Percentiles rank a stretch among this genome's conserved stretches.
phyloP scores from a whole-genome alignment of 2,113 vertebrate species.

The Melierax canorus region DNA sequence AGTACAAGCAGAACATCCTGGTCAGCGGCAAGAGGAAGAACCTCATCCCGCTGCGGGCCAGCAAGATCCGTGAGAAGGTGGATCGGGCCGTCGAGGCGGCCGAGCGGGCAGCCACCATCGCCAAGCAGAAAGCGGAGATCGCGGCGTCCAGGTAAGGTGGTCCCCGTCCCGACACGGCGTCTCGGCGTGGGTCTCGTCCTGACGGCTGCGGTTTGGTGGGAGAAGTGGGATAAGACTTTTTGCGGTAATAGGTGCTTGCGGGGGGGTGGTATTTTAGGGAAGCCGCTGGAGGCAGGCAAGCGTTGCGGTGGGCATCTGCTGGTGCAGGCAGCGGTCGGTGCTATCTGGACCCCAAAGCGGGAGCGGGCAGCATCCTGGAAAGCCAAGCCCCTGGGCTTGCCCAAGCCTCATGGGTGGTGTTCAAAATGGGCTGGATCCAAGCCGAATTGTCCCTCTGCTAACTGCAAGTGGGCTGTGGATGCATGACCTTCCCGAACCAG shows the following conservation, averaged over 20 bases:
- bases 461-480: not conserved
- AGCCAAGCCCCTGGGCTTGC: rapidly evolving
- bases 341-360: rapidly evolving
- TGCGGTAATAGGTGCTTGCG: rapidly evolving
- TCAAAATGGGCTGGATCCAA: not conserved
- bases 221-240: not conserved
- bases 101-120: conserved; percentile 88
- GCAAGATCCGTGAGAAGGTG: conserved; percentile 97
- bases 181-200: rapidly evolving
- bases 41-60: conserved; percentile 93
- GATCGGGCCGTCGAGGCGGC: conserved; percentile 92
- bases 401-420: rapidly evolving
- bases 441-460: not conserved
- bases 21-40: conserved; percentile 97
- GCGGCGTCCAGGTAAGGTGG: conserved; percentile 88
- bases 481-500: rapidly evolving
- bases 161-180: rapidly evolving
- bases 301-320: rapidly evolving
- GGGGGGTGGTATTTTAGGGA: not conserved
- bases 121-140: conserved; percentile 97
- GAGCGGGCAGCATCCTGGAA: not conserved
- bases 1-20: conserved; percentile 95
- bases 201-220: rapidly evolving
- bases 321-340: not conserved
- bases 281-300: not conserved